Evolutionary conservation across 2,113 vertebrate species (phyloP).

Genomic region (Malurus alboscapulatus): DNA sequence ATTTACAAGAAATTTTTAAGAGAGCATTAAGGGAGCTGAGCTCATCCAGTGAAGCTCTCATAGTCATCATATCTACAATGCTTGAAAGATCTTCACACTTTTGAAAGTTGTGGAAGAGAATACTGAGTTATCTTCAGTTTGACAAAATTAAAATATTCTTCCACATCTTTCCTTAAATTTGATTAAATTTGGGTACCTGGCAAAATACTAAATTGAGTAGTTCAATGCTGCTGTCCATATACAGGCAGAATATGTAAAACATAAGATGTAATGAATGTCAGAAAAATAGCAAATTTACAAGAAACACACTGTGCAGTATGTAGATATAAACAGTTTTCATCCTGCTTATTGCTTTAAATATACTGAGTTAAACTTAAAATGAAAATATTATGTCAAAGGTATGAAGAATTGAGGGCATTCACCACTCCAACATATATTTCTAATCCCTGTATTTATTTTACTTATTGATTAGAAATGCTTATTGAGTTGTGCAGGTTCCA

Average conservation of each 20-base stretch:
- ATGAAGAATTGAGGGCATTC: not conserved
- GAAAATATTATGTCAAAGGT: not conserved
- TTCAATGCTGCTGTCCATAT: not conserved
- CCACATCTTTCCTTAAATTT: not conserved
- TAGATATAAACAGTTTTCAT: not conserved
- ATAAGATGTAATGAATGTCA: not conserved
- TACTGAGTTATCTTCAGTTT: not conserved
- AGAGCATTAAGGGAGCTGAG: not conserved
- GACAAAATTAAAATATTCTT: not conserved
- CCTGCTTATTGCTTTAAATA: not conserved
- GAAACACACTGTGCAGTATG: not conserved
- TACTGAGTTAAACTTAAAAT: not conserved
- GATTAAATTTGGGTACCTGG: not conserved
- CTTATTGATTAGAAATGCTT: conserved; percentile 47
- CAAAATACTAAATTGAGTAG: not conserved
- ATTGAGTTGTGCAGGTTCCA: not conserved
- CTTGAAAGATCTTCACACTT: not conserved
- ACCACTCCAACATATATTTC: not conserved
- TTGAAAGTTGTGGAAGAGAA: not conserved
- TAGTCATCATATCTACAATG: not conserved
- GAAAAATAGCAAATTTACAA: not conserved
- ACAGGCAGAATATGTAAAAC: not conserved
- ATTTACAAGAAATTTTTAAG: not conserved
- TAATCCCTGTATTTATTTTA: conserved; percentile 9
- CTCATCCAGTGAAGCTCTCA: not conserved